Evolutionary conservation across 2,888 invertebrate species (phyloP).

Genomic region (Abrostola triplasia): DNA sequence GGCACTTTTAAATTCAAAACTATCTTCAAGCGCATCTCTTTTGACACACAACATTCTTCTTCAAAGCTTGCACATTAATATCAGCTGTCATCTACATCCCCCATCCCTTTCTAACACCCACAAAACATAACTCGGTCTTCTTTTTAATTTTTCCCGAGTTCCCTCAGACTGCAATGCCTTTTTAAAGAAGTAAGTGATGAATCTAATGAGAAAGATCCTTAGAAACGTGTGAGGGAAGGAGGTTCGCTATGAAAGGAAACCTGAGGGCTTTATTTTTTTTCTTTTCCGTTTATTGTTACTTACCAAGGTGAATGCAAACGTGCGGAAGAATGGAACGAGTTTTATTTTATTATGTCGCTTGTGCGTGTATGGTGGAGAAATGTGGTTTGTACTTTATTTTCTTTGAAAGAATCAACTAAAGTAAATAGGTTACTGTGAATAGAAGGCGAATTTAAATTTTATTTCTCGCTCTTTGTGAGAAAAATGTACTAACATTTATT

Average conservation of each 20-base stretch:
- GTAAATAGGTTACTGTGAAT: conserved; percentile 7
- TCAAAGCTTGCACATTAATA: conserved; percentile 31
- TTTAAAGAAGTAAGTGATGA: conserved; percentile 24
- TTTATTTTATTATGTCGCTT: conserved; percentile 25
- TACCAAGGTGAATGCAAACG: conserved; percentile 34
- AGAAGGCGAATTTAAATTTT: conserved; percentile 8
- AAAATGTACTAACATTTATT: conserved; percentile 3
- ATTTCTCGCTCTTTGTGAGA: not conserved
- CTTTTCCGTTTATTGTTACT: conserved; percentile 25
- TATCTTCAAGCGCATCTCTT: conserved; percentile 13
- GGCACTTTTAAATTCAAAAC: not conserved
- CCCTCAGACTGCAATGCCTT: conserved; percentile 6
- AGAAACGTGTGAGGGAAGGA: conserved; percentile 11
- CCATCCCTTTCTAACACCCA: conserved; percentile 15
- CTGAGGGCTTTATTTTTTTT: conserved; percentile 12
- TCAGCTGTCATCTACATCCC: conserved; percentile 27
- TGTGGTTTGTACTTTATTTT: conserved; percentile 32
- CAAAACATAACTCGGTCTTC: conserved; percentile 5
- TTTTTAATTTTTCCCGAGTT: conserved; percentile 22
- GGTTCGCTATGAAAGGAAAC: conserved; percentile 17
- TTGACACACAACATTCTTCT: conserved; percentile 24
- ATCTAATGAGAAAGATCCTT: conserved; percentile 35
- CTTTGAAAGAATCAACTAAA: conserved; percentile 17
- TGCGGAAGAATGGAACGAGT: conserved; percentile 21
- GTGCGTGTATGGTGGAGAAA: conserved; percentile 29